Evolutionary conservation across 2,888 invertebrate genomes (phyloP), one percentile per base, ranked within the genome.

Genomic region (Hesperia comma): DNA sequence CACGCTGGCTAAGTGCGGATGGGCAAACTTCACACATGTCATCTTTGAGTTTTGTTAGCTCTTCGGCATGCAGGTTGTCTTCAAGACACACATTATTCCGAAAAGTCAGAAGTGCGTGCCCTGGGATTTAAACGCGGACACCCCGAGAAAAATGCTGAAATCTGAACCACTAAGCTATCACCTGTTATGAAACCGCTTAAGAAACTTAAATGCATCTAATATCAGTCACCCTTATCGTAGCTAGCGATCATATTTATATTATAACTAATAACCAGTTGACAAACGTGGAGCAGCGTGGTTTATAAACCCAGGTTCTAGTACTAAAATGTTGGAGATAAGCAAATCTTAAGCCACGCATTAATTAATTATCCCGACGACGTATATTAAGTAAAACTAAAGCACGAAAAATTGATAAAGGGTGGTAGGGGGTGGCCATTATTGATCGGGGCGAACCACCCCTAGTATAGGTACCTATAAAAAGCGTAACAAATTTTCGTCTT

Each of bases 401-500:
- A 87, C 91, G 87, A 91, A 92, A 92, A 91, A 92, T 92, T 92
- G 92, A 91, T 92, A 92, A 90, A 82, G 90, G 90, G 89, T 72
- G 87, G 84, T 69, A 85, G 81, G 84, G 80, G 70, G 78, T 77
- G 81, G 69, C 78, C 78, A 82, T 77, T 90, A 91, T 91, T 88
- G 92, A 92, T 90, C 92, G 87, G 84, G 75, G 75, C 74, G 68
- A 70, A 72, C 83, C 85, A 81, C 87, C 86, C 86, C 75, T 71
- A 72, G 79, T 80, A 81, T 89, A 88, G 64, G 64, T 88, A 92
- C 89, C 89, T 92, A 92, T 92, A 92, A 92, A 92, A 92, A 92
- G 90, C 91, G 92, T 92, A 92, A 92, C 92, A 92, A 92, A 92
- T 92, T 92, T 92, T 92, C 92, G 92, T 92, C 92, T 92, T 92